Percentiles rank a stretch among this genome's conserved stretches.
These are phyloP conservation scores for Eupsilia transversa DNA, from an alignment of 2,888 invertebrate genomes.

Conservation along the genomic window DNA sequence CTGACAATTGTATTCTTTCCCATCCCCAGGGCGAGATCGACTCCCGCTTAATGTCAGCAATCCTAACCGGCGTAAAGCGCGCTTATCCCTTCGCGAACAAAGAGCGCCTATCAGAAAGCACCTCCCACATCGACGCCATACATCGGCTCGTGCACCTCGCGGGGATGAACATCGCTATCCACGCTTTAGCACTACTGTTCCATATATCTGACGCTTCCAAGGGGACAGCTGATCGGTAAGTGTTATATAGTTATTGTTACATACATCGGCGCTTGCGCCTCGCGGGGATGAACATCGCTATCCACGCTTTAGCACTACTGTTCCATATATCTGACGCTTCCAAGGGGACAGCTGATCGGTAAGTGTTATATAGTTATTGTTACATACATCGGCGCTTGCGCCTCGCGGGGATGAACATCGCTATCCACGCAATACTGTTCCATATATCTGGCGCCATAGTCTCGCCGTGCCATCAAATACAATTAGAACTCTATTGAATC, in stretches of 20 bases:
- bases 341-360: conserved; percentile 90
- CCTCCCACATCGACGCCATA: conserved; percentile 92
- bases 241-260: neutral
- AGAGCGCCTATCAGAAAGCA: conserved; percentile 88
- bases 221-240: conserved; percentile 90
- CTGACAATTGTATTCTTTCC: no score
- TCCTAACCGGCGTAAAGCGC: conserved; percentile 95
- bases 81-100: conserved; percentile 95
- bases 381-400: no score
- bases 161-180: conserved; percentile 90
- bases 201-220: conserved; percentile 88
- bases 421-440: no score
- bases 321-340: conserved; percentile 89
- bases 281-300: conserved; percentile 91
- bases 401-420: no score
- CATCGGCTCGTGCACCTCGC: conserved; percentile 94
- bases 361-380: no score
- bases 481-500: no score
- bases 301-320: conserved; percentile 89
- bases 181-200: conserved; percentile 89
- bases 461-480: no score
- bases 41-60: conserved; percentile 94
- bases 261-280: conserved; percentile 90
- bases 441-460: no score
- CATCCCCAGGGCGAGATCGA: conserved; percentile 92